Conservation (phyloP, 1,140 invertebrate genomes). For the Brevipalpus yothersi region DNA sequence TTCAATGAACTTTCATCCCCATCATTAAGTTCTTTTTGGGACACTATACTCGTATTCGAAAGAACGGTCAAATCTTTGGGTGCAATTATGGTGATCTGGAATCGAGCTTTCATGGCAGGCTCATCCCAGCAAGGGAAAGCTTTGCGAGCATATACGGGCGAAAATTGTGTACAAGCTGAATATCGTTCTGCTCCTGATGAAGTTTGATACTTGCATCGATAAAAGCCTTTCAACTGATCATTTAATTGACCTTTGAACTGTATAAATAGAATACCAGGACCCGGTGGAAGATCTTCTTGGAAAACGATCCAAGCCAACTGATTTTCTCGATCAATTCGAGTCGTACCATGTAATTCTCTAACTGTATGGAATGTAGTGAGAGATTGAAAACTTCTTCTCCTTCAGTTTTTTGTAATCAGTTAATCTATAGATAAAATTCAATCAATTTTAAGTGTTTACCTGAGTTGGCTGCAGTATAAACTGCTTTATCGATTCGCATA, state of each 20-base stretch:
- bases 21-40: neutral
- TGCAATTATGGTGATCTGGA: conserved; percentile 62
- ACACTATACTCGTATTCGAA: conserved; percentile 57
- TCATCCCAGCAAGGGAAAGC: conserved; percentile 97
- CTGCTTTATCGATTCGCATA: neutral
- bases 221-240: conserved; percentile 84
- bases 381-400: neutral
- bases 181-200: conserved; percentile 33
- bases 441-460: neutral
- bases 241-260: conserved; percentile 59
- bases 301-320: neutral
- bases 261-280: conserved; percentile 11
- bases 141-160: conserved; percentile 57
- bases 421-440: neutral
- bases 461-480: neutral
- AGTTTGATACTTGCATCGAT: conserved; percentile 56
- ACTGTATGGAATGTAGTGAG: neutral
- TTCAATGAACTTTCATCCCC: conserved; percentile 21
- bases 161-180: conserved; percentile 75
- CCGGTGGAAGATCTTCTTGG: neutral
- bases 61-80: conserved; percentile 41
- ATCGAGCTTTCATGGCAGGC: conserved; percentile 78
- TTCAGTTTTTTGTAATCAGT: neutral
- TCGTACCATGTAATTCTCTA: neutral
- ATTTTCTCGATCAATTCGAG: neutral